These are phyloP conservation scores for Tridacna gigas DNA, from an alignment of 2,888 invertebrate species.

Conservation along the genomic window DNA sequence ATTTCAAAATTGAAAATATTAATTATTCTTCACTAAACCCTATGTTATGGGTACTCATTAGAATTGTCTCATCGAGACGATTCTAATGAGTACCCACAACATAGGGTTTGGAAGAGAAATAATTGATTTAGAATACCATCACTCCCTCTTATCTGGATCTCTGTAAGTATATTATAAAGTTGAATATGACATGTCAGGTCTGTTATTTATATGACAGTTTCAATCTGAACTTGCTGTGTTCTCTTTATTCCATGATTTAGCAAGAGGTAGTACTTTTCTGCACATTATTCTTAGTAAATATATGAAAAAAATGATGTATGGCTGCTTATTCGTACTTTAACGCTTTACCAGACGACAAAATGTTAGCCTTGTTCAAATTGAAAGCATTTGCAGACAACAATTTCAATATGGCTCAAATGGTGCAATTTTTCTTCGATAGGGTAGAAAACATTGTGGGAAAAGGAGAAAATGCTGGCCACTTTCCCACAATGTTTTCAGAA, in stretches of 20 bases:
- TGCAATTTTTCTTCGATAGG: no score
- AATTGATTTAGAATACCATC: neutral
- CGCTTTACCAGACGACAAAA: no score
- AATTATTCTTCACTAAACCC: neutral
- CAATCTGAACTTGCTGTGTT: neutral
- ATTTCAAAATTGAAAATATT: no score
- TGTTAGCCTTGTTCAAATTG: no score
- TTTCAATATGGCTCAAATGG: no score
- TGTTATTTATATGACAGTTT: neutral
- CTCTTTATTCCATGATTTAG: conserved; percentile 1
- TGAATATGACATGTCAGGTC: neutral
- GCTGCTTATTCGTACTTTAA: no score
- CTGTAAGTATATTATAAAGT: neutral
- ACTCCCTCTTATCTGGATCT: neutral
- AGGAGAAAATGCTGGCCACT: no score
- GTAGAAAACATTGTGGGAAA: no score
- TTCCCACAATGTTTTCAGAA: no score
- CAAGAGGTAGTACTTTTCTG: conserved; percentile 3
- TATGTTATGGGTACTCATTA: neutral
- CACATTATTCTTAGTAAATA: neutral
- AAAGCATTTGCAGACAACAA: no score
- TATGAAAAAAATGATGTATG: neutral
- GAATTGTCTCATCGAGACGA: neutral
- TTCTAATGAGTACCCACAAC: neutral
- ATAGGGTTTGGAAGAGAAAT: neutral